phyloP scores from a whole-genome alignment of 2,113 vertebrate genomes.

The Boulengeromyrus knoepffleri region DNA sequence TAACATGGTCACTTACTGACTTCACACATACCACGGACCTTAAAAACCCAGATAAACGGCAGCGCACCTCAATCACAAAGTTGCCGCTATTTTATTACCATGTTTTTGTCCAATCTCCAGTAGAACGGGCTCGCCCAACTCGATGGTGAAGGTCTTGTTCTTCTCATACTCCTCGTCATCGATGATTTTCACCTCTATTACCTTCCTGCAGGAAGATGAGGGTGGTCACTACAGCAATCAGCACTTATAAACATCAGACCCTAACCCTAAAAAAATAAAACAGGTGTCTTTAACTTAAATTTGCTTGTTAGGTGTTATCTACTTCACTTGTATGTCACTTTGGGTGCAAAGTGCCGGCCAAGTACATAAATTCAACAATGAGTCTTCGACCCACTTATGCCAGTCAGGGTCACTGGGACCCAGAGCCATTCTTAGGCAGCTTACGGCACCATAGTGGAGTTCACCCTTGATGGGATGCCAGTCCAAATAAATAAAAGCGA shows the following conservation, averaged over 20 bases:
- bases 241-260: conserved; percentile 5
- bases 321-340: not conserved
- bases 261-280: not conserved
- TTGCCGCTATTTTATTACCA: conserved; percentile 30
- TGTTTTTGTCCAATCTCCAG: conserved; percentile 66
- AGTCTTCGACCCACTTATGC: not conserved
- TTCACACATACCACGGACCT: not conserved
- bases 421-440: not conserved
- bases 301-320: not conserved
- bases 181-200: conserved; percentile 64
- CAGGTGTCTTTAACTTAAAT: not conserved
- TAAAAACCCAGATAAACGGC: not conserved
- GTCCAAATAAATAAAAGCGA: not conserved
- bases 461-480: not conserved
- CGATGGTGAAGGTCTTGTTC: conserved; percentile 62
- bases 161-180: conserved; percentile 68
- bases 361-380: not conserved
- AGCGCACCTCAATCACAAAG: not conserved
- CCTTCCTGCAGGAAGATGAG: conserved; percentile 52
- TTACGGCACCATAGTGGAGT: not conserved
- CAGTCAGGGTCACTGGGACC: not conserved
- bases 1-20: not conserved
- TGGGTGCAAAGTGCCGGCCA: not conserved
- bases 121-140: conserved; percentile 63
- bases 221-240: conserved; percentile 7